Percentiles rank a stretch among this genome's conserved stretches.
These are phyloP conservation scores for Trissolcus japonicus DNA, from an alignment of 2,888 invertebrate species.

Conservation along the genomic window DNA sequence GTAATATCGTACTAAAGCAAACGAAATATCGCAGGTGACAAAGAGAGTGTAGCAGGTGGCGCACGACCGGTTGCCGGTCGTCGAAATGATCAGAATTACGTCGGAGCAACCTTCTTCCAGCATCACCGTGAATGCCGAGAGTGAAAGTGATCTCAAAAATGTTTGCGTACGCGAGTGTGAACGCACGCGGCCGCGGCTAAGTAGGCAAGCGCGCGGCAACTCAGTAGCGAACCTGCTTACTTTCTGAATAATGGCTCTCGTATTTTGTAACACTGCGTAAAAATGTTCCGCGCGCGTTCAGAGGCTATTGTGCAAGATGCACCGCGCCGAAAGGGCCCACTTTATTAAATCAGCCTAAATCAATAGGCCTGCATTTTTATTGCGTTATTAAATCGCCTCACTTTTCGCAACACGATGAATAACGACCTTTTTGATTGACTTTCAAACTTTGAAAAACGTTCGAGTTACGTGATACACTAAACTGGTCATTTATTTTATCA, in stretches of 20 bases:
- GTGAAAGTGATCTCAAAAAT: constrained; percentile 75
- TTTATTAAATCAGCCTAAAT: constrained; percentile 19
- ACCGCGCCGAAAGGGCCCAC: constrained; percentile 16
- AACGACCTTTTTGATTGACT: constrained; percentile 4
- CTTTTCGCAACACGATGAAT: constrained; percentile 1
- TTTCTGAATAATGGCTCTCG: constrained; percentile 58
- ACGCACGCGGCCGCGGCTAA: constrained; percentile 38
- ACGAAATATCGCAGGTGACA: too few species aligned
- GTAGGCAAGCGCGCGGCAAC: constrained; percentile 23
- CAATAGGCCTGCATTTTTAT: not conserved
- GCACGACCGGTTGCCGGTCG: constrained; percentile 52
- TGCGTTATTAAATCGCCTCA: constrained; percentile 8
- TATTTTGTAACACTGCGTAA: constrained; percentile 63
- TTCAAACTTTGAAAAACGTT: not conserved
- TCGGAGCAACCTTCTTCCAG: constrained; percentile 62
- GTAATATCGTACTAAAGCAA: too few species aligned
- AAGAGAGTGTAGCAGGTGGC: constrained; percentile 14
- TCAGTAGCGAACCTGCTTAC: constrained; percentile 47
- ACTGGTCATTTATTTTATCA: not conserved
- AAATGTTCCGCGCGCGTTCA: constrained; percentile 59
- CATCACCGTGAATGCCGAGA: constrained; percentile 64
- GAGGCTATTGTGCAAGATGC: constrained; percentile 63
- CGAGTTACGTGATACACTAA: constrained; percentile 2
- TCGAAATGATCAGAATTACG: constrained; percentile 57
- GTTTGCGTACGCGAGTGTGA: constrained; percentile 57